Percentiles rank a stretch among this genome's conserved stretches.
Evolutionary conservation across 2,888 invertebrate genomes (phyloP).

Genomic region (Heliconius cydno): DNA sequence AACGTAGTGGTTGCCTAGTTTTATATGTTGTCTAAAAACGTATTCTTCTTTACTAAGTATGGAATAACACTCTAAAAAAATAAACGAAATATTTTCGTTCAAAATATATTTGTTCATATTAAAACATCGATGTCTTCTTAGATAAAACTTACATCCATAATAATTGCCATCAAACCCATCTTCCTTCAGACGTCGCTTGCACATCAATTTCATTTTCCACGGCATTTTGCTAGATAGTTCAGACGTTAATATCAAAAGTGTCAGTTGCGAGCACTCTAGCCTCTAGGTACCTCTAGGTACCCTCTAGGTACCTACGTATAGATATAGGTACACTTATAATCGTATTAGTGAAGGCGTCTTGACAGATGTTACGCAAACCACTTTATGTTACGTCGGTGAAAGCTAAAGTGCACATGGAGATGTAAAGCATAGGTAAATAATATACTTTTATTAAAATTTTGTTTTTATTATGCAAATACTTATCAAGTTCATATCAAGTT

Average conservation of each 20-base stretch:
- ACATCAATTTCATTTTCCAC: constrained; percentile 48
- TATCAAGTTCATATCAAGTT: background rate
- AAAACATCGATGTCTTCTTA: background rate
- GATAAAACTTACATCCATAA: constrained; percentile 2
- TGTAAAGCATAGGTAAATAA: background rate
- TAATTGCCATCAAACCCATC: constrained; percentile 7
- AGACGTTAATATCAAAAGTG: constrained; percentile 45
- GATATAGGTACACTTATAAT: constrained; percentile 64
- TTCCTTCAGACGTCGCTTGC: constrained; percentile 25
- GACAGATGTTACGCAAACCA: constrained; percentile 42
- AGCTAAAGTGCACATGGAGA: constrained; percentile 4
- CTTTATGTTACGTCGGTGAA: constrained; percentile 22
- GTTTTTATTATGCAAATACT: background rate
- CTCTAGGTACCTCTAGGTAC: background rate
- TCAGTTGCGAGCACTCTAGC: constrained; percentile 26
- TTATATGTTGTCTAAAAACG: too few species aligned
- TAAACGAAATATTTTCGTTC: too few species aligned
- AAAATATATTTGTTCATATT: too few species aligned
- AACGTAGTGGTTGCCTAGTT: too few species aligned
- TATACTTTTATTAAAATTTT: background rate
- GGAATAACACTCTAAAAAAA: too few species aligned
- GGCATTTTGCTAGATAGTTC: constrained; percentile 49
- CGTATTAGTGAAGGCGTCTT: constrained; percentile 64
- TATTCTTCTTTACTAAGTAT: too few species aligned
- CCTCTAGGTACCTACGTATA: background rate